Evolutionary conservation across 2,797 vertebrate genomes (phyloP).

Genomic region (Danio choprae): DNA sequence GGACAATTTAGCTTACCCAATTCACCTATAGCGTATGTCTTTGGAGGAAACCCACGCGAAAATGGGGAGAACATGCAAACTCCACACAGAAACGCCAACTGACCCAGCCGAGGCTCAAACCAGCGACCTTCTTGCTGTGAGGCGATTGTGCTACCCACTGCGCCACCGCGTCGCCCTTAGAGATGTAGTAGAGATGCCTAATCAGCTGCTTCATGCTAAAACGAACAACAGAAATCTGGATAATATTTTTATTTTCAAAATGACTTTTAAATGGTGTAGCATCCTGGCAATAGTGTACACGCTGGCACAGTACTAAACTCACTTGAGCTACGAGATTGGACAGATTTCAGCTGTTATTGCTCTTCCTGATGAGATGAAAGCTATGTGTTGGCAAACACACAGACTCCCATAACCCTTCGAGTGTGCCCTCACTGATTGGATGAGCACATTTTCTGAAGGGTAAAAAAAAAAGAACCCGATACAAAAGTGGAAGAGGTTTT

Average conservation of each 20-base stretch:
- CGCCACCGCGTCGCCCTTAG: no score
- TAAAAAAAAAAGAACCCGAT: slow-evolving; percentile 25
- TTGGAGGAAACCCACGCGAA: no score
- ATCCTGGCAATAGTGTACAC: background rate
- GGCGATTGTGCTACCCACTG: no score
- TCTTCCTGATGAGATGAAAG: slow-evolving; percentile 39
- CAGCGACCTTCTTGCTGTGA: no score
- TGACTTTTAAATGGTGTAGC: background rate
- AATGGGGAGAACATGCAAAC: no score
- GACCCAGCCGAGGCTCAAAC: no score
- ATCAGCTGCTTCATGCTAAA: no score
- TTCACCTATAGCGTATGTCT: no score
- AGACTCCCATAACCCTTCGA: slow-evolving; percentile 1
- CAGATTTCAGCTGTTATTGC: slow-evolving; percentile 31
- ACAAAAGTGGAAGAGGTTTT: slow-evolving; percentile 5
- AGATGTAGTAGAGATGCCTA: no score
- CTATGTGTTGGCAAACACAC: slow-evolving; percentile 29
- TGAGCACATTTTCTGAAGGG: slow-evolving; percentile 14
- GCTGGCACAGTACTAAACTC: background rate
- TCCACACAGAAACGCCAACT: no score
- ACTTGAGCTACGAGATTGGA: slow-evolving; percentile 13
- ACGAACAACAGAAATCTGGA: no score
- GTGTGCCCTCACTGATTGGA: background rate
- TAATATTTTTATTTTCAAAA: background rate
- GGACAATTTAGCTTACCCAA: no score